Conservation (phyloP, 2,797 vertebrate species). For the Coccyzus lansbergi region DNA sequence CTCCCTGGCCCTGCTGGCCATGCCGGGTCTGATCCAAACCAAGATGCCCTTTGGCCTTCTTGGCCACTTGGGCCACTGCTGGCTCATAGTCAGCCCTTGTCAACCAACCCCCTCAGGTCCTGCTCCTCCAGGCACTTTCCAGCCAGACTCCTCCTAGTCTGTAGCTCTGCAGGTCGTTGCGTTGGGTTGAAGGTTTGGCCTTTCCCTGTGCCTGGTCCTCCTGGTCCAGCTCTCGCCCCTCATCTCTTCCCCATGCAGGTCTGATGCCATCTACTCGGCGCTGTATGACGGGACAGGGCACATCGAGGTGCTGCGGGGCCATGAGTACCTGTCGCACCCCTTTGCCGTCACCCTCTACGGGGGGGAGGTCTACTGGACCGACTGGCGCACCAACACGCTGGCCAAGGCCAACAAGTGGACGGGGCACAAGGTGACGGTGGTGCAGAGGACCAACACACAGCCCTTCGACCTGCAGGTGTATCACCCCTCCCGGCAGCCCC, state of each 20-base stretch:
- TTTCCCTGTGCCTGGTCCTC: not conserved
- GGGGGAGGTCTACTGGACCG: conserved; percentile 97
- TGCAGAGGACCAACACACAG: conserved; percentile 97
- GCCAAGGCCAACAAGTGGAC: conserved; percentile 99
- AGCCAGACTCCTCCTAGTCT: too few species aligned
- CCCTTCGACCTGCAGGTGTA: conserved; percentile 98
- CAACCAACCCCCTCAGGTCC: too few species aligned
- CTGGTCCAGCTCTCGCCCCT: not conserved
- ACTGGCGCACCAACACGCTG: conserved; percentile 97
- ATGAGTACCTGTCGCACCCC: conserved; percentile 96
- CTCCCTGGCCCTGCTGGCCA: too few species aligned
- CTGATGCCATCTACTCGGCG: conserved; percentile 97
- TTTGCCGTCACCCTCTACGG: conserved; percentile 97
- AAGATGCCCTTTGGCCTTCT: too few species aligned
- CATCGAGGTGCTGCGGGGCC: conserved; percentile 95
- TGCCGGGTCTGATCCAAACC: too few species aligned
- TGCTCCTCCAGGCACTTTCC: too few species aligned
- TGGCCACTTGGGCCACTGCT: too few species aligned
- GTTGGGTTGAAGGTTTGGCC: not conserved
- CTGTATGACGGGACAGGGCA: conserved; percentile 92
- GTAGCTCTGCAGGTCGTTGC: too few species aligned
- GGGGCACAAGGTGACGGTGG: conserved; percentile 93
- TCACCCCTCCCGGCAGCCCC: conserved; percentile 94
- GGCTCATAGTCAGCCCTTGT: too few species aligned
- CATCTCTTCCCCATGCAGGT: conserved; percentile 71